Conservation (phyloP, 2,888 invertebrate species). For the Ptychoptera contaminata region DNA sequence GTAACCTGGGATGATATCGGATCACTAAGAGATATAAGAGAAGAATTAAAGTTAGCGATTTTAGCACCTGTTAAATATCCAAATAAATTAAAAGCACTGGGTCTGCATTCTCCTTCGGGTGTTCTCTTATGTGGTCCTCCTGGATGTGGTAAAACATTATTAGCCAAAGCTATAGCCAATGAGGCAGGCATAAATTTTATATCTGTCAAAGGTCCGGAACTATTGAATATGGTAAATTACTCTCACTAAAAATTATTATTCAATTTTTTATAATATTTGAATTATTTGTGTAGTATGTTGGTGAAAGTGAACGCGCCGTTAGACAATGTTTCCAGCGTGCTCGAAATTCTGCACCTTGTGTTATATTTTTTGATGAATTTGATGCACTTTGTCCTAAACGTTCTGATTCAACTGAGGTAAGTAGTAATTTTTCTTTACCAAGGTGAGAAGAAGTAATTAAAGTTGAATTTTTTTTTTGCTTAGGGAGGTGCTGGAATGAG, state of each 20-base stretch:
- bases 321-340: conserved; percentile 92
- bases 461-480: conserved; percentile 11
- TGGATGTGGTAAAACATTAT: conserved; percentile 87
- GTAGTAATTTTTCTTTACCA: conserved; percentile 18
- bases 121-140: conserved; percentile 93
- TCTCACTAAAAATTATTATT: neutral
- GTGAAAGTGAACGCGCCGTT: conserved; percentile 94
- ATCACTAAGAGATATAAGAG: conserved; percentile 70
- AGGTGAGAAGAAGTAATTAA: neutral
- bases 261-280: neutral
- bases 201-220: conserved; percentile 95
- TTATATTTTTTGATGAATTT: conserved; percentile 97
- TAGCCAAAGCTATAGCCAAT: conserved; percentile 97
- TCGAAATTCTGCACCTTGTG: conserved; percentile 88
- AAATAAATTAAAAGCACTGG: conserved; percentile 60
- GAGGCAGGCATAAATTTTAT: conserved; percentile 98
- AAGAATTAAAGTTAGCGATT: conserved; percentile 81
- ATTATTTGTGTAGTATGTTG: conserved; percentile 60
- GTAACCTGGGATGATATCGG: conserved; percentile 96
- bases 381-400: conserved; percentile 90
- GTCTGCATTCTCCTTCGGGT: conserved; percentile 70
- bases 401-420: conserved; percentile 50
- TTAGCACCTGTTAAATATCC: conserved; percentile 83
- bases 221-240: conserved; percentile 77
- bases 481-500: conserved; percentile 59